These are phyloP conservation scores for Paracentrotus lividus DNA, from an alignment of 53 echinoderm and acorn worm species.

Conservation along the genomic window DNA sequence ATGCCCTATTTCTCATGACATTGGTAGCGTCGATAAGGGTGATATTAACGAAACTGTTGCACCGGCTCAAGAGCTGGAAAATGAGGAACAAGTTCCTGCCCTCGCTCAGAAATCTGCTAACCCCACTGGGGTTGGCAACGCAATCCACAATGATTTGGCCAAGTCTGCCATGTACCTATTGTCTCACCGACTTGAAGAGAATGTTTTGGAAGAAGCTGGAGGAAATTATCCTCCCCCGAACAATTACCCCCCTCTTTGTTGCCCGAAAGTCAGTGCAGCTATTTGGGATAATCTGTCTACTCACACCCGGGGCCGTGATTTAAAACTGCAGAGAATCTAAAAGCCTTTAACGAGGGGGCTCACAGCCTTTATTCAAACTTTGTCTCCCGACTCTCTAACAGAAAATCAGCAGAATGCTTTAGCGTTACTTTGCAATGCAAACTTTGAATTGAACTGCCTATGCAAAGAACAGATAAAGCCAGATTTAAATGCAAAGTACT, in stretches of 20 bases:
- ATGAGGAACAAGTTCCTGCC: constrained; percentile 10
- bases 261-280: too few species aligned
- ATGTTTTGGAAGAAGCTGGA: neutral
- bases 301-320: neutral
- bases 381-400: neutral
- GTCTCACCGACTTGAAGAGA: constrained; percentile 15
- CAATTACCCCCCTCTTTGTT: neutral
- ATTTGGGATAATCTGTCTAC: neutral
- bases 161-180: neutral
- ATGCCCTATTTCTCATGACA: neutral
- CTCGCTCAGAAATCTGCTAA: constrained; percentile 4
- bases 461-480: constrained; percentile 76
- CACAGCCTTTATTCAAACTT: constrained; percentile 8
- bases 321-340: constrained; percentile 10
- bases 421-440: constrained; percentile 59
- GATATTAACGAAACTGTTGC: neutral
- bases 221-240: neutral
- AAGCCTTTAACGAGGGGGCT: constrained; percentile 22
- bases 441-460: constrained; percentile 70
- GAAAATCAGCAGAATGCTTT: constrained; percentile 40
- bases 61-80: neutral
- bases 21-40: neutral
- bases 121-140: constrained; percentile 17
- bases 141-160: constrained; percentile 2
- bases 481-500: constrained; percentile 35